Conservation (phyloP, 2,888 invertebrate genomes). For the Phrixothrix hirtus region DNA sequence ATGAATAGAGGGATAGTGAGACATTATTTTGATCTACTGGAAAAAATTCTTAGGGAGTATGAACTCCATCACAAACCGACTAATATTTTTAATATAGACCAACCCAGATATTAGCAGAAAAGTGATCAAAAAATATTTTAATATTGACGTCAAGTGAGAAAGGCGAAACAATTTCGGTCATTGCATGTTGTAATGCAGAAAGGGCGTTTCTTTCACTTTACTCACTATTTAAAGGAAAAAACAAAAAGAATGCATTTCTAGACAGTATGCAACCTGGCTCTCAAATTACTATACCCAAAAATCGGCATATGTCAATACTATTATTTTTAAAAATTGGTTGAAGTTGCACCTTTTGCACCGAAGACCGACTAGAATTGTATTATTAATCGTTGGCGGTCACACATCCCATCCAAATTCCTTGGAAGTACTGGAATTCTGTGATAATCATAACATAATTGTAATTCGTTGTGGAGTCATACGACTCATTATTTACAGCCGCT, state of each 20-base stretch:
- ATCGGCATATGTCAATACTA: slow-evolving; percentile 20
- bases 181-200: too few species aligned
- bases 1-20: neutral
- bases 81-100: slow-evolving; percentile 43
- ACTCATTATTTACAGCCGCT: neutral
- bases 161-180: slow-evolving; percentile 28
- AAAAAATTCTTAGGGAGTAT: too few species aligned
- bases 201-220: too few species aligned
- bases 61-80: slow-evolving; percentile 40
- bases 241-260: too few species aligned
- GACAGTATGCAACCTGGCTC: too few species aligned
- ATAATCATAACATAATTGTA: neutral
- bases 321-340: slow-evolving; percentile 19
- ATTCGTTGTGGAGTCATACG: neutral
- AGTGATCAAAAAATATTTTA: slow-evolving; percentile 1
- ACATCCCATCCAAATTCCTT: neutral
- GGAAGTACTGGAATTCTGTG: too few species aligned
- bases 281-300: slow-evolving; percentile 14
- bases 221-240: too few species aligned
- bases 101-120: slow-evolving; percentile 1
- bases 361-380: slow-evolving; percentile 1
- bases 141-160: slow-evolving; percentile 11
- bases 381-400: neutral
- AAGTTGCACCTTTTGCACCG: slow-evolving; percentile 7
- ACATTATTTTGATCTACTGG: neutral